Conservation (phyloP, 2,888 invertebrate genomes). For the Drosophila kambysellisi region DNA sequence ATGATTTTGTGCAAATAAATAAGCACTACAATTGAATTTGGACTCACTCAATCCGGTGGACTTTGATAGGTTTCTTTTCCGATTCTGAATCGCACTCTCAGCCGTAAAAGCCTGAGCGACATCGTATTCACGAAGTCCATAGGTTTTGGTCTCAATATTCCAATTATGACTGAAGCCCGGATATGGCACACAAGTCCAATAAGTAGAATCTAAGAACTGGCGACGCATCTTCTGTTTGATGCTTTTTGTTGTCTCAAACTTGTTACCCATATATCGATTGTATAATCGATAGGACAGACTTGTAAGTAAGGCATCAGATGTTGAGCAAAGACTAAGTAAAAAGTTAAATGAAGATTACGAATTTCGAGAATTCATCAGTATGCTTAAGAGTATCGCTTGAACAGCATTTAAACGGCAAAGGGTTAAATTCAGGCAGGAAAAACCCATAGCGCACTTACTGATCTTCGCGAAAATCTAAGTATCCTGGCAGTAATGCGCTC, state of each 20-base stretch:
- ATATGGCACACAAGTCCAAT: conserved; percentile 29
- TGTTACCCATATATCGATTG: conserved; percentile 30
- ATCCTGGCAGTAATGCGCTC: conserved; percentile 72
- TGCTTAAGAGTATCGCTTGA: not conserved
- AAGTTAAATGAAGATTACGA: not conserved
- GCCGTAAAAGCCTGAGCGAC: conserved; percentile 6
- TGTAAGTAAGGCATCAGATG: conserved; percentile 12
- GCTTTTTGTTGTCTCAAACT: not conserved
- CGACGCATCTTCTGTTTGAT: not conserved
- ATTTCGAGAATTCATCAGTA: not conserved
- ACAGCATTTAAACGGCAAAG: not conserved
- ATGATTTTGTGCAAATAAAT: not conserved
- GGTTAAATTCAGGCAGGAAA: not conserved
- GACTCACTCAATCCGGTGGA: conserved; percentile 7
- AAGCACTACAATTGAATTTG: not conserved
- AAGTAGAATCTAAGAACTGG: not conserved
- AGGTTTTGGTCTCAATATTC: not conserved
- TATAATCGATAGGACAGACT: conserved; percentile 40
- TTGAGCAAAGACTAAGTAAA: not conserved
- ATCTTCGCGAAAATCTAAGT: conserved; percentile 62
- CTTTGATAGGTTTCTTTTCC: not conserved
- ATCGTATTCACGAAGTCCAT: conserved; percentile 15
- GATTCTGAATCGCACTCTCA: rapidly evolving
- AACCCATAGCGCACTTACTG: conserved; percentile 53
- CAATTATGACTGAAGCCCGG: conserved; percentile 1